Evolutionary conservation across 2,113 vertebrate species (phyloP), one percentile per base, ranked within the genome.

Genomic region (Triplophysa rosa): DNA sequence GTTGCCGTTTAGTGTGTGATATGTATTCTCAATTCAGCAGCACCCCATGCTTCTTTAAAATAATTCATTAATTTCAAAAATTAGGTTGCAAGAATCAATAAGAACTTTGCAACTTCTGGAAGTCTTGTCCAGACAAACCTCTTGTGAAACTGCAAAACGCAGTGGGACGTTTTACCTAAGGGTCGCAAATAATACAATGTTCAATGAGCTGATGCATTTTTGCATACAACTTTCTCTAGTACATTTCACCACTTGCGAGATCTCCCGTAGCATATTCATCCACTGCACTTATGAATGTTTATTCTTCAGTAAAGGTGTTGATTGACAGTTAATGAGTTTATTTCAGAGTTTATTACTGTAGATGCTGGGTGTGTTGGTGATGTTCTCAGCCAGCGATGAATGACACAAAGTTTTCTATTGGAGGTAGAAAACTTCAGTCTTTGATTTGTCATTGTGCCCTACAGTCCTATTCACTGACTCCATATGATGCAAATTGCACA

Each of bases 191-290:
- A 67, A 63, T 71, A 72, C 69, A 70, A 58, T 63, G n/a, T 56
- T 81, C 67, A 80, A 62, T 79, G 80, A 84, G 69, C 75, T 79
- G 71, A 85, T 77, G 71, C 82, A 79, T 83, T 83, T 87, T 86
- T 88, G 80, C 86, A 90, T 86, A 85, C 87, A 81, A 82, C 69
- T 72, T 63, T 75, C 67, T 64, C 17, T 21, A 58, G 64, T 83
- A 79, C 72, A 83, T 83, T 59, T 77, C 3, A 66, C 65, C 82
- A 19, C 9, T 42, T 42, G 40, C 40, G 40, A 42, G 40, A 42
- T 7, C 78, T 73, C 45, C 75, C 81, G 68, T 19, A 69, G 37
- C 69, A 72, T 56, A 80, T 79, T 84, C 72, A 70, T 84, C 77
- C 56, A 62, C 75, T 80, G 76, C 17, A 54, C 68, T 71, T 64